Base-by-base conservation (phyloP, 1,140 invertebrate genomes). In the Drosophila albomicans region DNA sequence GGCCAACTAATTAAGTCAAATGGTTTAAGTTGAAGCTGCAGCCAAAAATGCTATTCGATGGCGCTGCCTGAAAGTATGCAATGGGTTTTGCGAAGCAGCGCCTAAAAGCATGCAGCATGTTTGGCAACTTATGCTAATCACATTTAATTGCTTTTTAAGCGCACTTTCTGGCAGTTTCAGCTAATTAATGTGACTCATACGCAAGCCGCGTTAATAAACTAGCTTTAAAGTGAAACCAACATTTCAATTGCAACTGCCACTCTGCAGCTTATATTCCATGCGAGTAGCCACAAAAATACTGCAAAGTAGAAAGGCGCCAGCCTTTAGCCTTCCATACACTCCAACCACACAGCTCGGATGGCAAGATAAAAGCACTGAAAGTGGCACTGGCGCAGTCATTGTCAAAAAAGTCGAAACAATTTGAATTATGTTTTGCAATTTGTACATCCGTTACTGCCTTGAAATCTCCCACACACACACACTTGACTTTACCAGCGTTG, bases 71-170 rank as follows among this genome's bases (percentile, higher is more conserved):
- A 73, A 84, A 81, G 75, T 85, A 81, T 89, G 71, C 78, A 72
- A 65, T 56, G 67, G 43, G 61, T 75, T 88, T 72, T 59, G 0
- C 16, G 16, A 76, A 62, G 38, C 54, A 52, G 48, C 57, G 66
- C 56, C 46, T 69, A 74, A 72, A 75, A 51, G 56, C 61, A 58
- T 38, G 74, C 69, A 58, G 41, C 10, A 48, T 57, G 61, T 54
- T 69, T 52, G 32, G 49, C 52, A 91, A 91, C 89, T 91, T 91
- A 82, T 87, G 82, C 80, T 91, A 91, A 91, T 87, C 90, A 79
- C 78, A 84, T 91, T 91, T 91, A 91, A 91, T 91, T 91, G 90
- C 90, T 84, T 91, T 91, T 91, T 91, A 91, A 91, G 90, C 89
- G 68, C 76, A 91, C 78, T 84, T 84, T 76, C 74, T 77, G 74